Percentiles rank a stretch among this genome's conserved stretches.
Evolutionary conservation across 2,888 invertebrate species (phyloP).

Genomic region (Tipula helvola): DNA sequence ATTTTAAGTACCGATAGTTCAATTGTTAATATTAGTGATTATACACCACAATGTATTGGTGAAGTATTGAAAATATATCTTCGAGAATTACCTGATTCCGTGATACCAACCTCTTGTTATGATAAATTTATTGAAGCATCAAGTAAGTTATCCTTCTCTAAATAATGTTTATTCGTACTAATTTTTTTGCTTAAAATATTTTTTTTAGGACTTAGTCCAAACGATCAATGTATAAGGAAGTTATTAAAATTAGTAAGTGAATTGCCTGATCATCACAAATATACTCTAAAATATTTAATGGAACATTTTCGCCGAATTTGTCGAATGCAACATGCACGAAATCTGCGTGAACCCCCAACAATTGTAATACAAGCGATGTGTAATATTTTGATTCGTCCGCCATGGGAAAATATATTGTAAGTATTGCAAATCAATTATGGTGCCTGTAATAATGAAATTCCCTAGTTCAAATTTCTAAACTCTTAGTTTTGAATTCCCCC

Average conservation of each 20-base stretch:
- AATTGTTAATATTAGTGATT: constrained; percentile 33
- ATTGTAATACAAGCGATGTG: constrained; percentile 57
- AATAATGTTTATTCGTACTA: neutral
- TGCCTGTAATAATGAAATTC: neutral
- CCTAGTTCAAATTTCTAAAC: too few species aligned
- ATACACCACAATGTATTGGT: constrained; percentile 42
- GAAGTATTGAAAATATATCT: constrained; percentile 54
- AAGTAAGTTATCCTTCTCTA: constrained; percentile 21
- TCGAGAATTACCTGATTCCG: constrained; percentile 59
- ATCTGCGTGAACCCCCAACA: constrained; percentile 50
- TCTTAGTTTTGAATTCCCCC: too few species aligned
- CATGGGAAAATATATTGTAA: constrained; percentile 66
- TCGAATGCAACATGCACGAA: constrained; percentile 49
- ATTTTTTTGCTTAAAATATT: neutral
- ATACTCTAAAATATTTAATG: constrained; percentile 51
- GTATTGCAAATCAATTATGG: constrained; percentile 21
- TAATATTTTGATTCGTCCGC: constrained; percentile 58
- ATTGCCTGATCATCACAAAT: constrained; percentile 50
- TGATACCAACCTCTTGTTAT: constrained; percentile 63
- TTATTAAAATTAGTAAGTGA: constrained; percentile 43
- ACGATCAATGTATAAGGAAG: constrained; percentile 41
- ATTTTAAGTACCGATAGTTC: constrained; percentile 27
- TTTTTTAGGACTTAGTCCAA: constrained; percentile 16
- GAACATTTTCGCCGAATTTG: constrained; percentile 59
- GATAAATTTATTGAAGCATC: constrained; percentile 51